Evolutionary conservation across 2,113 vertebrate genomes (phyloP).

Genomic region (Alaudala cheleensis): DNA sequence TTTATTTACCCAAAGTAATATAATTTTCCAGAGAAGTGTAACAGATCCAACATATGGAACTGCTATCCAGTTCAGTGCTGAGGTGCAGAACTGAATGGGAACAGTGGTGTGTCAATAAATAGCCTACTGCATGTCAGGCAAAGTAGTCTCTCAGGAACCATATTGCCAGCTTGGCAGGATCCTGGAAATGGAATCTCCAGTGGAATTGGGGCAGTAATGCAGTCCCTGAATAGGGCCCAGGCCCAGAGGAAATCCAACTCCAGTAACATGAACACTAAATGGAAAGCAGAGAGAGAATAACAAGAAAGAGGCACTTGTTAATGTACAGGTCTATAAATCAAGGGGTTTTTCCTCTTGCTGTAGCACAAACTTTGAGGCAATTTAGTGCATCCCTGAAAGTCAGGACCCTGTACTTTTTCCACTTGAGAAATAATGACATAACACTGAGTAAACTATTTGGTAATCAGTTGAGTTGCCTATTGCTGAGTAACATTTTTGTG

Average conservation of each 20-base stretch:
- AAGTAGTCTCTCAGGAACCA: background rate
- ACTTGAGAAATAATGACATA: background rate
- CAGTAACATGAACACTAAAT: background rate
- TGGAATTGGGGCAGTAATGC: background rate
- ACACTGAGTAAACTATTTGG: background rate
- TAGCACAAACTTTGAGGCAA: background rate
- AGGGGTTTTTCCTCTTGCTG: background rate
- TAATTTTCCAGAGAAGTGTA: conserved; percentile 65
- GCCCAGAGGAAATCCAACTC: conserved; percentile 32
- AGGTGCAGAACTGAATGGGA: conserved; percentile 47
- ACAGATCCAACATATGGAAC: conserved; percentile 55
- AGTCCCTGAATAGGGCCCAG: background rate
- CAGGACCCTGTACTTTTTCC: background rate
- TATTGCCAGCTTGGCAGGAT: conserved; percentile 39
- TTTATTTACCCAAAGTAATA: conserved; percentile 68
- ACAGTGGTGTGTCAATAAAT: conserved; percentile 51
- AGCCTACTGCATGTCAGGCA: conserved; percentile 24
- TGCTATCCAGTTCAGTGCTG: conserved; percentile 59
- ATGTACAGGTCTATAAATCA: background rate
- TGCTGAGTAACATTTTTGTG: background rate
- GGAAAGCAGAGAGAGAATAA: background rate
- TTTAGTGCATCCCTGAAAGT: background rate
- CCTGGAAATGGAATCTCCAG: background rate
- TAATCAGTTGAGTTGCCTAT: background rate
- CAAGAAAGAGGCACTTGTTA: conserved; percentile 33